Evolutionary conservation across 1,140 invertebrate genomes (phyloP).

Genomic region (Eupristina koningsbergeri): DNA sequence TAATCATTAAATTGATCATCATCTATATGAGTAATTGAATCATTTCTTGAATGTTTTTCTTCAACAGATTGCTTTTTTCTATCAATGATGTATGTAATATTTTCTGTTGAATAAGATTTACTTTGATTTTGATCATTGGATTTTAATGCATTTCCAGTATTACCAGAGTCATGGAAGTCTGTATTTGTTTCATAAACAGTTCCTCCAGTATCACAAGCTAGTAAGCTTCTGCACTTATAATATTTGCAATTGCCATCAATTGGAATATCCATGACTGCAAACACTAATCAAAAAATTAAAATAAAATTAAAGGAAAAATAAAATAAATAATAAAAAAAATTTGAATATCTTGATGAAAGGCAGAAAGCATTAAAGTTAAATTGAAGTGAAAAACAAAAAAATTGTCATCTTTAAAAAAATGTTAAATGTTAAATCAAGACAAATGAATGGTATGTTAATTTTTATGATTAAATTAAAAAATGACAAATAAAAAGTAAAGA

Average conservation of each 20-base stretch:
- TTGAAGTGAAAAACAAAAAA: neutral
- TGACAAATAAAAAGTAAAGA: neutral
- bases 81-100: slow-evolving; percentile 34
- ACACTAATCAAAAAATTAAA: neutral
- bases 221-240: slow-evolving; percentile 46
- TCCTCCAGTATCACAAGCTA: slow-evolving; percentile 44
- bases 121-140: neutral
- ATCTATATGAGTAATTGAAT: slow-evolving; percentile 41
- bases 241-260: slow-evolving; percentile 29
- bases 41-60: slow-evolving; percentile 4
- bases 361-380: neutral
- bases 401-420: neutral
- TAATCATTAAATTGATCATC: slow-evolving; percentile 47
- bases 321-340: neutral
- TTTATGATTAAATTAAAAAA: no score
- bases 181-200: slow-evolving; percentile 44
- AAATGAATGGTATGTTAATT: neutral
- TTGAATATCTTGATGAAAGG: neutral
- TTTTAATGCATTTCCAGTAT: neutral
- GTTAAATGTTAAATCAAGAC: neutral
- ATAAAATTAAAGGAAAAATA: neutral
- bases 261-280: slow-evolving; percentile 40
- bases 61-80: neutral
- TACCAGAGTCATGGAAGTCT: neutral
- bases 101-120: neutral